These are phyloP conservation scores for Willisornis vidua DNA, from an alignment of 2,113 vertebrate species.

Conservation along the genomic window DNA sequence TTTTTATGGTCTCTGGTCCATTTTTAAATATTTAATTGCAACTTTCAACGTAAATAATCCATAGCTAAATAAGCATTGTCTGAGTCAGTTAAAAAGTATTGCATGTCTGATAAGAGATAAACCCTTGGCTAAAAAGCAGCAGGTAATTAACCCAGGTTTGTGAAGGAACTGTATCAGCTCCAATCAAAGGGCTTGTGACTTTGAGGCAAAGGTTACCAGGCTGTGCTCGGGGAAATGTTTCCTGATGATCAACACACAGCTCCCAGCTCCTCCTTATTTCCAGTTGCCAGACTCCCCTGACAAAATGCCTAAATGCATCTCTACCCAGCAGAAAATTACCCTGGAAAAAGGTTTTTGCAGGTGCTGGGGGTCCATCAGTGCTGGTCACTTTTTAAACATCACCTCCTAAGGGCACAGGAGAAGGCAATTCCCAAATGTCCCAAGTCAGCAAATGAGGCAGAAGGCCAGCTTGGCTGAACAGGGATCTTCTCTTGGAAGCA, in stretches of 20 bases:
- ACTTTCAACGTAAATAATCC: not conserved
- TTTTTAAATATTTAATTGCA: not conserved
- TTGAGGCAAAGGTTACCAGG: not conserved
- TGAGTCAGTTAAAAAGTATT: not conserved
- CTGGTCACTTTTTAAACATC: not conserved
- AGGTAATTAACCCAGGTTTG: not conserved
- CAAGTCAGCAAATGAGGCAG: not conserved
- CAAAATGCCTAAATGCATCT: not conserved
- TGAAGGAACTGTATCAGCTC: not conserved
- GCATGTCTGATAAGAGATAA: not conserved
- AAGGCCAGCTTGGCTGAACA: not conserved
- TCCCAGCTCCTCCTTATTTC: not conserved
- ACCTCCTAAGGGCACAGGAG: not conserved
- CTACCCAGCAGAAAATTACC: not conserved
- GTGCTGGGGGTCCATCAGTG: not conserved
- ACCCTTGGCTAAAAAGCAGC: not conserved
- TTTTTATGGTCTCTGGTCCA: not conserved
- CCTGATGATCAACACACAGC: not conserved
- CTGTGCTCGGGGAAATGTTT: not conserved
- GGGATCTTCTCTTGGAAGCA: not conserved
- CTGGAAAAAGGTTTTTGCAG: not conserved
- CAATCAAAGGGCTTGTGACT: not conserved
- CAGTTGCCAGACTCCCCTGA: not conserved
- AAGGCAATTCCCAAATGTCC: not conserved
- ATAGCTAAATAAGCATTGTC: fast-evolving